A percentile compares a stretch with the other conserved stretches of the same genome.
phyloP scores from a whole-genome alignment of 2,797 vertebrate genomes.

The Bovichtus diacanthus region DNA sequence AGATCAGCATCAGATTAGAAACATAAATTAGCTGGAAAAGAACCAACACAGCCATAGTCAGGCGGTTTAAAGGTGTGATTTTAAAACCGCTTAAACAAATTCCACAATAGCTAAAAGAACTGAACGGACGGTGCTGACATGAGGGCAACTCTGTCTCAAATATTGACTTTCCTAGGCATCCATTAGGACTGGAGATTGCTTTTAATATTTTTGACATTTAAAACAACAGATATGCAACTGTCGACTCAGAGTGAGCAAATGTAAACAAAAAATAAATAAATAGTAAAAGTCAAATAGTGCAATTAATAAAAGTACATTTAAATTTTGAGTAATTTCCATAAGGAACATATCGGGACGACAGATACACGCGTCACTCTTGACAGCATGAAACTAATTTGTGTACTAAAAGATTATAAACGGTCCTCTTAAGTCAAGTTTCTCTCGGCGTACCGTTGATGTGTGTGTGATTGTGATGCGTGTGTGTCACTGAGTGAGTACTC shows the following conservation, averaged over 20 bases:
- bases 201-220: conserved; percentile 21
- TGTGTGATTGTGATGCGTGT: conserved; percentile 34
- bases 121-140: neutral
- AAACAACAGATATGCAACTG: neutral
- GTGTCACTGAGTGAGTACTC: conserved; percentile 66
- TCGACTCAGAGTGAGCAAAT: neutral
- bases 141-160: neutral
- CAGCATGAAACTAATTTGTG: neutral
- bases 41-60: neutral
- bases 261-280: neutral
- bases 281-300: neutral
- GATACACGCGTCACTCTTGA: neutral
- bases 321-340: neutral
- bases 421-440: conserved; percentile 2
- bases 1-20: conserved; percentile 8
- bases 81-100: neutral
- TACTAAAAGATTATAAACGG: conserved; percentile 1
- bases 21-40: conserved; percentile 18
- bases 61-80: conserved; percentile 1
- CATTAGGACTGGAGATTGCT: neutral
- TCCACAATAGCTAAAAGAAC: neutral
- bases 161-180: conserved; percentile 4
- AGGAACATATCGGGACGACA: neutral
- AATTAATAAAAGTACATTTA: neutral
- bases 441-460: neutral